phyloP scores from a whole-genome alignment of 1,140 invertebrate genomes.

The Solen grandis region DNA sequence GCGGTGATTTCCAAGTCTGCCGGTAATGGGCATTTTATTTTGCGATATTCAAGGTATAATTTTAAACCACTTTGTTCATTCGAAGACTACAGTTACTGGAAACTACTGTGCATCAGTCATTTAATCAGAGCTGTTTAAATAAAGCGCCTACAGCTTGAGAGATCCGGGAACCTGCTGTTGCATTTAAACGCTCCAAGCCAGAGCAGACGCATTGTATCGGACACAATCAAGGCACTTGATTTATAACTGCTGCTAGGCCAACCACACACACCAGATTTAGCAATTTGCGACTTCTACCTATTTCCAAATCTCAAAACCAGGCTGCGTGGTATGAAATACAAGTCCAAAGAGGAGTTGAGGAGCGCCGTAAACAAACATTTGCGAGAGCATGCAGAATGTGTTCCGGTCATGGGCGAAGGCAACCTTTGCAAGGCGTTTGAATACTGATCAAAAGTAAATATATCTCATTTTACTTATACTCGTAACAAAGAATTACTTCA shows the following conservation, averaged over 20 bases:
- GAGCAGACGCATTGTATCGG: slow-evolving; percentile 6
- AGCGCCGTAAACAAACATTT: slow-evolving; percentile 1
- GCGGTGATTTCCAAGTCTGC: slow-evolving; percentile 16
- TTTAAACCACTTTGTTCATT: slow-evolving; percentile 23
- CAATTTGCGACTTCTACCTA: neutral
- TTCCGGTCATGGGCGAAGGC: slow-evolving; percentile 27
- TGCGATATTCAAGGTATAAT: slow-evolving; percentile 1
- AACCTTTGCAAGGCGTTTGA: slow-evolving; percentile 8
- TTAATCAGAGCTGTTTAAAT: slow-evolving; percentile 10
- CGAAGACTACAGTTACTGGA: slow-evolving; percentile 7
- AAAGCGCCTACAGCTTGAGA: slow-evolving; percentile 13
- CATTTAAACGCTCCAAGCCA: slow-evolving; percentile 1
- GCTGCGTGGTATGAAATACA: neutral
- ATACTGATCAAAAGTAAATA: too few relatives aligned
- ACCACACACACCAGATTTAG: slow-evolving; percentile 23
- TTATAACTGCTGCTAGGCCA: neutral
- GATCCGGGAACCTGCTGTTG: neutral
- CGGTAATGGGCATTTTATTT: slow-evolving; percentile 15
- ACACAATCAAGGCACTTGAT: slow-evolving; percentile 9
- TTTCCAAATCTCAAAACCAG: slow-evolving; percentile 16
- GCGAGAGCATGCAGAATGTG: slow-evolving; percentile 9
- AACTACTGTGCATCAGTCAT: slow-evolving; percentile 6
- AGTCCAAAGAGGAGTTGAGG: slow-evolving; percentile 3
- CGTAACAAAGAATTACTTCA: too few relatives aligned
- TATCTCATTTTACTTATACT: too few relatives aligned